Conservation (phyloP, 2,797 vertebrate genomes). For the Karalla daura region DNA sequence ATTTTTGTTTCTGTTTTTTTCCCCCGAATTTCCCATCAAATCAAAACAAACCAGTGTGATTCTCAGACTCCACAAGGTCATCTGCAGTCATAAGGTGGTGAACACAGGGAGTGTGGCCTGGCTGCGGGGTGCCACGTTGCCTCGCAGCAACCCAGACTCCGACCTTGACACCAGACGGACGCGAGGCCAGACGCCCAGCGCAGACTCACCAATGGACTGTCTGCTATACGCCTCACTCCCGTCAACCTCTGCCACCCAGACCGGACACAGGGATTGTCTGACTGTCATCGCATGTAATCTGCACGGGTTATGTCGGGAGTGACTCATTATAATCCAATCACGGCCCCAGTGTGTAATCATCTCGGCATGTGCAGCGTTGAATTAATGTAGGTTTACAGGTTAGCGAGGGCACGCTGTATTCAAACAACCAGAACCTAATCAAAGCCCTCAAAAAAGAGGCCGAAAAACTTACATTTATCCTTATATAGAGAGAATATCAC, state of each 20-base stretch:
- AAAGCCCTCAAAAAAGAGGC: not conserved
- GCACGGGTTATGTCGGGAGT: slow-evolving; percentile 22
- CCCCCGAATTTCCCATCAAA: not conserved
- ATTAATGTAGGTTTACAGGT: not conserved
- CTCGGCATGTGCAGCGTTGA: slow-evolving; percentile 29
- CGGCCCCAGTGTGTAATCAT: slow-evolving; percentile 12
- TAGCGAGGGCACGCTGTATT: not conserved
- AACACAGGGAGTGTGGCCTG: not conserved
- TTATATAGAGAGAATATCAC: not conserved
- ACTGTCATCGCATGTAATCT: slow-evolving; percentile 43
- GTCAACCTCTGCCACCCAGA: slow-evolving; percentile 30
- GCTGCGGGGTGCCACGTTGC: slow-evolving; percentile 6
- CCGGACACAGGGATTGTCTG: slow-evolving; percentile 26
- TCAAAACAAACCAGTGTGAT: not conserved
- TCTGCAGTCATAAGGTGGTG: not conserved
- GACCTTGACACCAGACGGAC: slow-evolving; percentile 47
- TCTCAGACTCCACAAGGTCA: not conserved
- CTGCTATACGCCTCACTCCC: slow-evolving; percentile 11
- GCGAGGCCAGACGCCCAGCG: slow-evolving; percentile 10
- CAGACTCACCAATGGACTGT: slow-evolving; percentile 4
- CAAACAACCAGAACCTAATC: too few relatives aligned
- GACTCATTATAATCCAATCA: slow-evolving; percentile 60
- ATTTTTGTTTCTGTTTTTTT: too few relatives aligned
- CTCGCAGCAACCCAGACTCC: slow-evolving; percentile 57
- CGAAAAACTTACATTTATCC: too few relatives aligned